Conservation (phyloP, 1,140 invertebrate genomes). For the Ridgeia piscesae region DNA sequence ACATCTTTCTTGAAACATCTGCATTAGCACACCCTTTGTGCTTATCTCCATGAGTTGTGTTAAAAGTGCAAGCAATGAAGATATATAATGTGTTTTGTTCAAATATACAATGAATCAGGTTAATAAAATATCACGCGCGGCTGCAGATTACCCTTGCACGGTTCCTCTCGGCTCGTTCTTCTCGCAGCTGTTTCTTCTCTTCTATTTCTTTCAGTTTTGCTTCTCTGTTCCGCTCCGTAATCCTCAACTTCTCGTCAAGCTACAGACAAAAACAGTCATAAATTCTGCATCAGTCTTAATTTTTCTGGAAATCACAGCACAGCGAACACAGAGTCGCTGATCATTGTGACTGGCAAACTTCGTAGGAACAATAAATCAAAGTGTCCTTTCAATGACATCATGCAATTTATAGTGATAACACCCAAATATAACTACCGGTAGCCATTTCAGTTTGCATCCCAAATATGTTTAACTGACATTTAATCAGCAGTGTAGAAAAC, state of each 20-base stretch:
- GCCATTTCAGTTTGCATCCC: background rate
- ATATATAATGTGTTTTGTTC: too few species aligned
- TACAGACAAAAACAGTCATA: background rate
- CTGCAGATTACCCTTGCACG: background rate
- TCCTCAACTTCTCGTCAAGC: slow-evolving; percentile 2
- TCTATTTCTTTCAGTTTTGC: background rate
- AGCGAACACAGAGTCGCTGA: background rate
- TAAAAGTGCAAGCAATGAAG: too few species aligned
- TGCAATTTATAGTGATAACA: background rate
- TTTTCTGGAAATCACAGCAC: background rate
- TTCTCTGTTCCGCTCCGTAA: background rate
- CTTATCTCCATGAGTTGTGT: too few species aligned
- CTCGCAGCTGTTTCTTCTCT: background rate
- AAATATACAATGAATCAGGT: too few species aligned
- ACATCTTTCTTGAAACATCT: too few species aligned
- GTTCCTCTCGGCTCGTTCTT: background rate
- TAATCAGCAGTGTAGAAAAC: background rate
- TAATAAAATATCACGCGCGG: background rate
- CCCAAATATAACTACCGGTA: background rate
- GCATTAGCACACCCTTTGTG: too few species aligned
- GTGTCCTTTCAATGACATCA: background rate
- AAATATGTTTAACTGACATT: background rate
- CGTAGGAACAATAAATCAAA: background rate
- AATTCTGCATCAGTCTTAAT: background rate
- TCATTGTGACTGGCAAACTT: background rate